Conservation (phyloP, 2,113 vertebrate species). For the Taurulus bubalis region DNA sequence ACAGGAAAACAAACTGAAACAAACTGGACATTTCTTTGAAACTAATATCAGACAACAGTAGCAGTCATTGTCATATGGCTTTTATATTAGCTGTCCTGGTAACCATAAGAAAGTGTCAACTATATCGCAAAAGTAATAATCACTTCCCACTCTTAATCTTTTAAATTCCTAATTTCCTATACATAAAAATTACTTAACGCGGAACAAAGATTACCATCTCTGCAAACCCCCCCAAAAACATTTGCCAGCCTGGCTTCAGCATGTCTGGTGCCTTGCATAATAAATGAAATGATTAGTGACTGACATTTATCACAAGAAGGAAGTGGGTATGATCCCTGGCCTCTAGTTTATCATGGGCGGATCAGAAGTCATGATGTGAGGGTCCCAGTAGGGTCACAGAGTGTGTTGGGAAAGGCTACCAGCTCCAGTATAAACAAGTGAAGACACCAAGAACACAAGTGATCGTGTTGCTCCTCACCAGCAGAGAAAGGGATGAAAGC, state of each 20-base stretch:
- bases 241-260: too few species aligned
- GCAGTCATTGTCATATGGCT: not conserved
- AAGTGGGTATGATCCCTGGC: not conserved
- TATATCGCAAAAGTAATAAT: not conserved
- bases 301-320: too few species aligned
- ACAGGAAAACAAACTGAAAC: conserved; percentile 1
- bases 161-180: not conserved
- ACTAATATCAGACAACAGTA: not conserved
- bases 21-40: too few species aligned
- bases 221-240: not conserved
- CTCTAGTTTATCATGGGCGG: not conserved
- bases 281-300: not conserved
- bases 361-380: not conserved
- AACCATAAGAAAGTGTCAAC: not conserved
- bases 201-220: not conserved
- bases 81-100: not conserved
- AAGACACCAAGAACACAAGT: not conserved
- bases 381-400: not conserved
- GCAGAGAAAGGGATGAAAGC: conserved; percentile 87
- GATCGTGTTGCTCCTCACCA: conserved; percentile 73
- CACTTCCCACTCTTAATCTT: not conserved
- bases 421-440: not conserved
- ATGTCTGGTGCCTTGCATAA: not conserved
- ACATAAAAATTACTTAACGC: not conserved
- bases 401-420: not conserved